These are phyloP conservation scores for Saccostrea glomerata DNA, from an alignment of 1,140 invertebrate genomes.

Conservation along the genomic window DNA sequence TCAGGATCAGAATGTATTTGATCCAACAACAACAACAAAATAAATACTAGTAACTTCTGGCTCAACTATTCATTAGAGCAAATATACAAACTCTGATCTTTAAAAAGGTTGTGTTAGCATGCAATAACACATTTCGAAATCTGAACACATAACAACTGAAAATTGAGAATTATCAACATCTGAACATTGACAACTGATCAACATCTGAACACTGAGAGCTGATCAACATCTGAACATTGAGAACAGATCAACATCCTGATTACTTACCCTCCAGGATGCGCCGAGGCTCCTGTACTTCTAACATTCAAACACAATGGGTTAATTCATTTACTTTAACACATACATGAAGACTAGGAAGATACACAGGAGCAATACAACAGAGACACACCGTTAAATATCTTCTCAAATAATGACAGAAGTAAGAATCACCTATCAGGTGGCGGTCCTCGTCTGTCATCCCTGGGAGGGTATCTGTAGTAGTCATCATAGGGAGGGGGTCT, in stretches of 20 bases:
- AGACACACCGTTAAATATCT: background rate
- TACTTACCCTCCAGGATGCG: background rate
- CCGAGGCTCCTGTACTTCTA: background rate
- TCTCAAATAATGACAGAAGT: background rate
- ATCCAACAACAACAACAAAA: too few species aligned
- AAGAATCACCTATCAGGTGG: constrained; percentile 21
- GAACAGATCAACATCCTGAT: background rate
- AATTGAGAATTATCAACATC: background rate
- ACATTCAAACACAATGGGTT: background rate
- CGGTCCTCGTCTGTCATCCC: constrained; percentile 23
- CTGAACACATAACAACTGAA: too few species aligned
- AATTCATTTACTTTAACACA: too few species aligned
- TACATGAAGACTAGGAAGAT: too few species aligned
- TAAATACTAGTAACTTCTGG: too few species aligned
- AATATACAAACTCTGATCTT: too few species aligned
- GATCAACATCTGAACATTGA: background rate
- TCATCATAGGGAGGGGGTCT: constrained; percentile 60
- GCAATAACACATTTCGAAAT: too few species aligned
- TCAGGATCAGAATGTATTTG: too few species aligned
- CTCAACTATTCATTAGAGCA: too few species aligned
- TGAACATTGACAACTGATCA: background rate
- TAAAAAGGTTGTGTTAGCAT: too few species aligned
- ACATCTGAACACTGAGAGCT: background rate
- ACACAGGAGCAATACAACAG: background rate
- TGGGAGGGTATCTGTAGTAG: constrained; percentile 52